Conservation (phyloP, 2,113 vertebrate genomes). For the Puffinus mauretanicus region DNA sequence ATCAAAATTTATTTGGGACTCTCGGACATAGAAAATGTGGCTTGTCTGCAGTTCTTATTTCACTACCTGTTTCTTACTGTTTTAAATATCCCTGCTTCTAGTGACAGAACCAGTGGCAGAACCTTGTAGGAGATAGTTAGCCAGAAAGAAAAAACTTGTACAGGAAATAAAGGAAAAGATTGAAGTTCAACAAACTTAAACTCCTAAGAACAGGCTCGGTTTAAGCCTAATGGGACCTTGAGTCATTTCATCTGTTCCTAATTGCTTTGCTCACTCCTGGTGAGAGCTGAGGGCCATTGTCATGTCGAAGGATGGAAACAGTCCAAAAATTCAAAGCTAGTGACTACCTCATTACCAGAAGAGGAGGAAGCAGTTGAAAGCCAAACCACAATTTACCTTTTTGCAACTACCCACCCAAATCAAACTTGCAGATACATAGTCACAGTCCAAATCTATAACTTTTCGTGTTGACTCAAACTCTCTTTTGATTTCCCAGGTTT, state of each 20-base stretch:
- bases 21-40: neutral
- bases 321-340: constrained; percentile 12
- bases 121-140: neutral
- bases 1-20: neutral
- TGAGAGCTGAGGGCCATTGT: constrained; percentile 46
- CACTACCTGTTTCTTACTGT: neutral
- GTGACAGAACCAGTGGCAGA: neutral
- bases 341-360: neutral
- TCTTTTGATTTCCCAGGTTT: neutral
- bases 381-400: neutral
- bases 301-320: constrained; percentile 33
- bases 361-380: neutral
- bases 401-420: neutral
- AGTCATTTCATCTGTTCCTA: constrained; percentile 44
- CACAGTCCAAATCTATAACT: neutral
- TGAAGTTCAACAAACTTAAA: neutral
- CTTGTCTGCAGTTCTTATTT: neutral
- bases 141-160: neutral
- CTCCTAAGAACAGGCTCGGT: neutral
- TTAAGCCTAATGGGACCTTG: constrained; percentile 27
- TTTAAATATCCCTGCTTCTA: neutral
- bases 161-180: neutral
- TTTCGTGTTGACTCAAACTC: neutral
- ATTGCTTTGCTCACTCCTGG: constrained; percentile 45
- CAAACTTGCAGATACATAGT: neutral